These are phyloP conservation scores for Eutrigla gurnardus DNA, from an alignment of 2,797 vertebrate genomes.

Conservation along the genomic window DNA sequence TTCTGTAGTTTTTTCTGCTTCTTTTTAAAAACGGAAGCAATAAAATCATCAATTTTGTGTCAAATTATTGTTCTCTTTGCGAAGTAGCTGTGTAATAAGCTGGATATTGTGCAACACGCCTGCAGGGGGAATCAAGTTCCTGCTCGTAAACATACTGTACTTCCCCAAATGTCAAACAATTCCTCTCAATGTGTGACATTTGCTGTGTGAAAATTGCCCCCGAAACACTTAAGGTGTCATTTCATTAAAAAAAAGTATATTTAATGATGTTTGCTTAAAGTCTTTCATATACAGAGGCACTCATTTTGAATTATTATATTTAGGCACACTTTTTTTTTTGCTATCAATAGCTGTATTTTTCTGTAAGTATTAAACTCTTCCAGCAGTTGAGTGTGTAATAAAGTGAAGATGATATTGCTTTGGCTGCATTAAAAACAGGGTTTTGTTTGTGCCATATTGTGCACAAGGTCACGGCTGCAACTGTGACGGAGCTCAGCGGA, in stretches of 20 bases:
- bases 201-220: not conserved
- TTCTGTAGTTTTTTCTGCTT: too few relatives aligned
- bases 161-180: not conserved
- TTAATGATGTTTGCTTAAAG: not conserved
- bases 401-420: not conserved
- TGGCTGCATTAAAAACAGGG: not conserved
- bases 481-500: slow-evolving; percentile 7
- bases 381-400: not conserved
- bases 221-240: not conserved
- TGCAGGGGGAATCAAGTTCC: too few relatives aligned
- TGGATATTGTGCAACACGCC: too few relatives aligned
- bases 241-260: not conserved
- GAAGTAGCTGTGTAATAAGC: too few relatives aligned
- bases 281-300: not conserved
- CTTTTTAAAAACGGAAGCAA: too few relatives aligned
- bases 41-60: too few relatives aligned
- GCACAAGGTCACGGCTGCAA: slow-evolving; percentile 18
- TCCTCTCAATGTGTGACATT: not conserved
- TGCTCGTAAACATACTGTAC: not conserved
- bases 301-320: not conserved
- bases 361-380: not conserved
- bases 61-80: too few relatives aligned
- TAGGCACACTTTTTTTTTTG: too few relatives aligned
- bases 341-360: too few relatives aligned
- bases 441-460: not conserved